Conservation (phyloP, 2,888 invertebrate genomes). For the Eristalinus aeneus region DNA sequence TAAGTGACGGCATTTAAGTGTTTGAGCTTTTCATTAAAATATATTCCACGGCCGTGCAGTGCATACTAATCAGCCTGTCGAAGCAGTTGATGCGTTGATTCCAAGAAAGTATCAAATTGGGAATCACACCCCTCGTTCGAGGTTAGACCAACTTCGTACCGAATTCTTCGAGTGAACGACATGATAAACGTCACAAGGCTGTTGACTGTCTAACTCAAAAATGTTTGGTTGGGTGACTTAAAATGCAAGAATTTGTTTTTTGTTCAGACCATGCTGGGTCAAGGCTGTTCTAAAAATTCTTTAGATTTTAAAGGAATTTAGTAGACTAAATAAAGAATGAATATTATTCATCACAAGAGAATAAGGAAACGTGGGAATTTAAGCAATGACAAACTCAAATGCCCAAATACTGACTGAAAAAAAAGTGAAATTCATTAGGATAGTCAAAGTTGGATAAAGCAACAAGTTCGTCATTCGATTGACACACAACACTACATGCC, state of each 20-base stretch:
- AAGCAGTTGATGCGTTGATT: background rate
- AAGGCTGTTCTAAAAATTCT: too few species aligned
- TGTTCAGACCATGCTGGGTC: too few species aligned
- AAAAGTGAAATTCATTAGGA: too few species aligned
- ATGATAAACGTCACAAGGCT: background rate
- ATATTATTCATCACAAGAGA: background rate
- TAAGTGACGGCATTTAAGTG: conserved; percentile 32
- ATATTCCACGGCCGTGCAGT: background rate
- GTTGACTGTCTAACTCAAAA: background rate
- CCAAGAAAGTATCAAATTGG: background rate
- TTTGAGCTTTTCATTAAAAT: conserved; percentile 40
- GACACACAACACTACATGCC: too few species aligned
- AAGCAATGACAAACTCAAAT: too few species aligned
- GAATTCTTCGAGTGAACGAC: background rate
- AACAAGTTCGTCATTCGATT: too few species aligned
- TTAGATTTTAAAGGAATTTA: too few species aligned
- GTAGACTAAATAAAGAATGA: background rate
- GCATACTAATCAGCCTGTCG: background rate
- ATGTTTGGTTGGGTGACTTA: background rate
- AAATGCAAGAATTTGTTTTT: too few species aligned
- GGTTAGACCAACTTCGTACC: background rate
- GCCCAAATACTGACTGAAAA: too few species aligned
- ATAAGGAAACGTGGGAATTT: too few species aligned
- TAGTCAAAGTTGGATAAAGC: too few species aligned
- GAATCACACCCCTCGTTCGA: too few species aligned